Percentiles rank a stretch among this genome's conserved stretches.
Evolutionary conservation across 2,888 invertebrate genomes (phyloP).

Genomic region (Colletes collaris): DNA sequence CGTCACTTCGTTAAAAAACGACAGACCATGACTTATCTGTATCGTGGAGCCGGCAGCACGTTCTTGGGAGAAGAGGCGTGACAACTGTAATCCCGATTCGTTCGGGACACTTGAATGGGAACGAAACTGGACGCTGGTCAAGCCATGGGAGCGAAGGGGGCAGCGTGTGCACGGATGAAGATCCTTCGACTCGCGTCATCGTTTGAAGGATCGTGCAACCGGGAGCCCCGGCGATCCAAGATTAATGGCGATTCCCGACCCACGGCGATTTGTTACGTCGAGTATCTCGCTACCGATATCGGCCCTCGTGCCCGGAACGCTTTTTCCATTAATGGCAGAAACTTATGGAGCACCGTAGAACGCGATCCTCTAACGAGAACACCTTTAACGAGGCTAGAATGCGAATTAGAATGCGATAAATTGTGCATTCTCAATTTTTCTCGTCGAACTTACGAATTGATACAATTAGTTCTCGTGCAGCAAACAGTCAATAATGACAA

Average conservation of each 20-base stretch:
- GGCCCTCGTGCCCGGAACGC: neutral
- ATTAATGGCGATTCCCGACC: slow-evolving; percentile 36
- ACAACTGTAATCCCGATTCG: slow-evolving; percentile 63
- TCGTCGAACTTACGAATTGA: no score
- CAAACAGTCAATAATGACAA: no score
- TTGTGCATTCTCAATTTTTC: no score
- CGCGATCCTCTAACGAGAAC: no score
- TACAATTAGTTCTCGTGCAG: no score
- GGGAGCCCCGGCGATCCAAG: slow-evolving; percentile 40
- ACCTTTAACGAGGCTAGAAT: no score
- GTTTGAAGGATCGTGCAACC: slow-evolving; percentile 21
- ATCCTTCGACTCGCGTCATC: slow-evolving; percentile 39
- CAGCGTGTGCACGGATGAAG: slow-evolving; percentile 36
- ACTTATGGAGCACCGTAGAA: no score
- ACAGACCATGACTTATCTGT: slow-evolving; percentile 81
- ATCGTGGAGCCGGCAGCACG: slow-evolving; percentile 73
- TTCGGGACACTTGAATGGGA: slow-evolving; percentile 47
- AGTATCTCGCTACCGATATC: slow-evolving; percentile 23
- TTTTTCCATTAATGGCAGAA: neutral
- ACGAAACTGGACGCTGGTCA: slow-evolving; percentile 67
- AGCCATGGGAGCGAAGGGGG: slow-evolving; percentile 32
- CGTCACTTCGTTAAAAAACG: slow-evolving; percentile 60
- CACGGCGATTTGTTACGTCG: slow-evolving; percentile 20
- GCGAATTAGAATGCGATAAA: no score
- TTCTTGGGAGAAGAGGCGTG: slow-evolving; percentile 76